phyloP scores from a whole-genome alignment of 2,888 invertebrate species.

The Pseudococcus viburni region DNA sequence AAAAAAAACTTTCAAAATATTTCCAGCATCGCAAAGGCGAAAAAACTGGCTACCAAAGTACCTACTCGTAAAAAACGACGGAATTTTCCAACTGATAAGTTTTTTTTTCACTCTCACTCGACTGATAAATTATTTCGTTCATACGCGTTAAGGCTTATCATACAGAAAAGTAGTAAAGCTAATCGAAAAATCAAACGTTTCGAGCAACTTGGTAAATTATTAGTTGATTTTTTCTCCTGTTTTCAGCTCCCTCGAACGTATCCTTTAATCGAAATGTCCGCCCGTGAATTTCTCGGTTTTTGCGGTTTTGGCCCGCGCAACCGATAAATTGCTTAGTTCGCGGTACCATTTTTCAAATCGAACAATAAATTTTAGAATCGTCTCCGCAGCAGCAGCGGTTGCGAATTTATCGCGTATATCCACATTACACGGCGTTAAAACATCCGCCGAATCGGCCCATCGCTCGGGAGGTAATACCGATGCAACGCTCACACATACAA shows the following conservation, averaged over 20 bases:
- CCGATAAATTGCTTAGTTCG: neutral
- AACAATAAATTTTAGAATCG: conserved; percentile 19
- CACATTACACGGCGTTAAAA: conserved; percentile 2
- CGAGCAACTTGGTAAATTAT: neutral
- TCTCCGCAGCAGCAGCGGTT: neutral
- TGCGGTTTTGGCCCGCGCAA: neutral
- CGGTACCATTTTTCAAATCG: conserved; percentile 49
- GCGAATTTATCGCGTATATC: neutral
- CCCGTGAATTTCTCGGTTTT: neutral
- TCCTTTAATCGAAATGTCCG: neutral
- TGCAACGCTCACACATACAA: neutral
- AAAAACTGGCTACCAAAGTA: conserved; percentile 10
- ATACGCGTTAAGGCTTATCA: conserved; percentile 21
- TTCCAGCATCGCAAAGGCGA: neutral
- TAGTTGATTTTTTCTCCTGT: neutral
- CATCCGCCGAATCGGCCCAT: neutral
- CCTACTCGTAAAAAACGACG: neutral
- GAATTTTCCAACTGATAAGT: conserved; percentile 38
- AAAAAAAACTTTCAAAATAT: neutral
- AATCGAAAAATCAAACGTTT: neutral
- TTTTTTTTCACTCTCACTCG: neutral
- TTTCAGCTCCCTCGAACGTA: neutral
- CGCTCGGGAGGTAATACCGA: neutral
- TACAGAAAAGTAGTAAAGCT: conserved; percentile 15
- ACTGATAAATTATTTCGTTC: conserved; percentile 34